These are phyloP conservation scores for Bombus confusus DNA, from an alignment of 1,140 invertebrate species.

Conservation along the genomic window DNA sequence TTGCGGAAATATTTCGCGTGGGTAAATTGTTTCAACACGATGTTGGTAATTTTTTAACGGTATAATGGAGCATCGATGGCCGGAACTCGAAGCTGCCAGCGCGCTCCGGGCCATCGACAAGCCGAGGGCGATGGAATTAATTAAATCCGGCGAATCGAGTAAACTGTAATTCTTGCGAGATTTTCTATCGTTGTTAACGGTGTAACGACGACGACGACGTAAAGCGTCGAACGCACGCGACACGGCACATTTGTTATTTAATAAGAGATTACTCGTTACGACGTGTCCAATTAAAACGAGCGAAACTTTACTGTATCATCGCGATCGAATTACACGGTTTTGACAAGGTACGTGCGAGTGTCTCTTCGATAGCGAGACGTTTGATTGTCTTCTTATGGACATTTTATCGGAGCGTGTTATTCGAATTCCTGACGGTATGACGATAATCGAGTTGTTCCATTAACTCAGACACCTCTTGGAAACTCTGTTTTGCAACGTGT, in stretches of 20 bases:
- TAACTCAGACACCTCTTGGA: not conserved
- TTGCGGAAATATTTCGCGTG: constrained; percentile 13
- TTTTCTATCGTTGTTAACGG: too few relatives aligned
- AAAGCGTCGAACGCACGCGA: too few relatives aligned
- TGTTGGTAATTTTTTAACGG: constrained; percentile 13
- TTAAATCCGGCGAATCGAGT: too few relatives aligned
- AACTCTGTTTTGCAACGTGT: not conserved
- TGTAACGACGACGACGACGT: too few relatives aligned
- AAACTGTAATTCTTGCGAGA: too few relatives aligned
- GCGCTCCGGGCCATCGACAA: too few relatives aligned
- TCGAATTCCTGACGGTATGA: not conserved
- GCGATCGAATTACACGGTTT: not conserved
- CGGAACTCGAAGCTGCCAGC: too few relatives aligned
- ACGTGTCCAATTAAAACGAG: not conserved
- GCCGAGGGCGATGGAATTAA: too few relatives aligned
- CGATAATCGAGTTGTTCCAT: not conserved
- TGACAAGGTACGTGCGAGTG: not conserved
- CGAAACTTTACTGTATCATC: not conserved
- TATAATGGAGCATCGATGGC: too few relatives aligned
- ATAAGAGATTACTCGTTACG: not conserved
- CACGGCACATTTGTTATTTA: not conserved
- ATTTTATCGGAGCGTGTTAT: not conserved
- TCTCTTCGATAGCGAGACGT: not conserved
- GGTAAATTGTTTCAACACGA: not conserved
- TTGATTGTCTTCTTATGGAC: not conserved